Conservation (phyloP, 2,113 vertebrate species). For the Columba livia region DNA sequence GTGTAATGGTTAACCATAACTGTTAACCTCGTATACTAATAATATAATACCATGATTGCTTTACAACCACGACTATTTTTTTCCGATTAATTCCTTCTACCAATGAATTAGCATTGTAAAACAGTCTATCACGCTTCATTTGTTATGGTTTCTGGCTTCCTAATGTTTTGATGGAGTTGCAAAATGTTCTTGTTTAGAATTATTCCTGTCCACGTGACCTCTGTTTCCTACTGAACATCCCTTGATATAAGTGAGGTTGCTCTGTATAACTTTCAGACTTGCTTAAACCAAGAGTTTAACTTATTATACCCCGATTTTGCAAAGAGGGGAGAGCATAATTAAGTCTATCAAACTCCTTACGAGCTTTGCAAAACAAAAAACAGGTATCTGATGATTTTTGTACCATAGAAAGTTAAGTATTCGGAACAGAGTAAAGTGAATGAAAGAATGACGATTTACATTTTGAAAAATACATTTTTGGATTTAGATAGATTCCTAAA, state of each 20-base stretch:
- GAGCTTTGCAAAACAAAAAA: neutral
- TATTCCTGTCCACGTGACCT: neutral
- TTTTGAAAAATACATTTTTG: neutral
- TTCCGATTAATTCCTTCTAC: neutral
- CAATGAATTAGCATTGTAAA: neutral
- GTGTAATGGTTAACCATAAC: constrained; percentile 16
- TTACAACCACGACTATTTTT: neutral
- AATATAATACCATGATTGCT: neutral
- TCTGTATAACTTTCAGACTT: constrained; percentile 1
- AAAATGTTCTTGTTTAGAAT: neutral
- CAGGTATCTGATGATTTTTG: neutral
- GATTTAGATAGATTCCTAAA: neutral
- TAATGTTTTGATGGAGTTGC: neutral
- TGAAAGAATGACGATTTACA: neutral
- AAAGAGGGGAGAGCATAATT: neutral
- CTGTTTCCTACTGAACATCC: neutral
- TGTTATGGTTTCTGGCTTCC: neutral
- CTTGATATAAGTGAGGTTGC: neutral
- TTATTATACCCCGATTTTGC: neutral
- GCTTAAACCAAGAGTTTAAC: neutral
- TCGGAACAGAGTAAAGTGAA: neutral
- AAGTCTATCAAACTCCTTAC: neutral
- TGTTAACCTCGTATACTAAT: neutral
- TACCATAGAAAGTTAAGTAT: neutral
- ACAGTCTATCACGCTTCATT: neutral